Conservation (phyloP, 2,797 vertebrate genomes). For the Sphenodon punctatus region DNA sequence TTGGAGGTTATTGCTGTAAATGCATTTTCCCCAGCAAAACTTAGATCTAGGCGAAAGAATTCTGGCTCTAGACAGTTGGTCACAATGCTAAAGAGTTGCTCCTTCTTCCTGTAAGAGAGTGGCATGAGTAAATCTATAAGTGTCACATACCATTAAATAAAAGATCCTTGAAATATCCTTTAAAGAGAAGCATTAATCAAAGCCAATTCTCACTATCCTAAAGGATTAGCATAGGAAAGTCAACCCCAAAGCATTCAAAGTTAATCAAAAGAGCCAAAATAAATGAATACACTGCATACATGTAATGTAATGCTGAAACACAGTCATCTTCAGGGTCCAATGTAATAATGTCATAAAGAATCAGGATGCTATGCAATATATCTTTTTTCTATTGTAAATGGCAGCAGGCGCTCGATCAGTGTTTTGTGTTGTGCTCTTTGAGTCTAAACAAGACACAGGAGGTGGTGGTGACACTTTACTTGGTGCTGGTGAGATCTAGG, state of each 20-base stretch:
- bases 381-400: too few species aligned
- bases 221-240: conserved; percentile 38
- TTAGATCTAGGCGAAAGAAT: not conserved
- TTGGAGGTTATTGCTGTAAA: not conserved
- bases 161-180: conserved; percentile 3
- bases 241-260: conserved; percentile 43
- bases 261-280: conserved; percentile 19
- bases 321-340: too few species aligned
- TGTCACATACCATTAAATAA: not conserved
- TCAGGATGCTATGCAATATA: too few species aligned
- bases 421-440: too few species aligned
- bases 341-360: too few species aligned
- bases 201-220: not conserved
- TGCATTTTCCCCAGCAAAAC: not conserved
- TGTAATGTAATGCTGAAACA: too few species aligned
- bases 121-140: too few species aligned
- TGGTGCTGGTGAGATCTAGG: too few species aligned
- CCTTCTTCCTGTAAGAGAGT: not conserved
- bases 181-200: conserved; percentile 33
- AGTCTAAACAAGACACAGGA: too few species aligned
- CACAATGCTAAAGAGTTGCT: not conserved
- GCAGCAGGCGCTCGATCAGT: too few species aligned
- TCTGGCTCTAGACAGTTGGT: not conserved
- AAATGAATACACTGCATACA: too few species aligned
- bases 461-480: too few species aligned